Percentiles rank a stretch among this genome's conserved stretches.
Evolutionary conservation across 2,888 invertebrate species (phyloP).

Genomic region (Candidula unifasciata): DNA sequence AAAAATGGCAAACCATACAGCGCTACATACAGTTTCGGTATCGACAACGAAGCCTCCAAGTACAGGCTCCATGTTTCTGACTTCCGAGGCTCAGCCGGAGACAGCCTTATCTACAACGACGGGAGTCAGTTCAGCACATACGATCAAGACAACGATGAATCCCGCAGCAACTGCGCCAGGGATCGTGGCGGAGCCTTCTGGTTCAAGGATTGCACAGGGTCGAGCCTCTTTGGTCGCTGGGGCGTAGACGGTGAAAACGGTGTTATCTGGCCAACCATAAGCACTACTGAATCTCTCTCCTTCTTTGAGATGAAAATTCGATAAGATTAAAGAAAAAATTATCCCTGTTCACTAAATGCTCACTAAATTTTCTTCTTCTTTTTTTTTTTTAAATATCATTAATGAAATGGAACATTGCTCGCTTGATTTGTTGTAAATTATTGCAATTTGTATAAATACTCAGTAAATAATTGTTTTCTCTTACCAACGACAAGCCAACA

Average conservation of each 20-base stretch:
- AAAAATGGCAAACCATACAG: neutral
- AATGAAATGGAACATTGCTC: too few species aligned
- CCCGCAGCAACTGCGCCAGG: neutral
- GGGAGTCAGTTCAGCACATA: neutral
- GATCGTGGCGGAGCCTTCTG: neutral
- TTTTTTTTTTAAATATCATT: too few species aligned
- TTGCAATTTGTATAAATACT: too few species aligned
- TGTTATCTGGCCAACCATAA: neutral
- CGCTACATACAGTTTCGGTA: conserved; percentile 7
- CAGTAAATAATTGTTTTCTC: too few species aligned
- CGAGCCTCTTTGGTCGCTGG: conserved; percentile 1
- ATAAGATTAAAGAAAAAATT: neutral
- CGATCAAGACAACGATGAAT: neutral
- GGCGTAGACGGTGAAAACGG: neutral
- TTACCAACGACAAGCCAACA: too few species aligned
- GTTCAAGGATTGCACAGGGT: neutral
- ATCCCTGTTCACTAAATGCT: too few species aligned
- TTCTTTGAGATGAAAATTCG: conserved; percentile 16
- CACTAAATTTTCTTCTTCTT: too few species aligned
- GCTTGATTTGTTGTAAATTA: too few species aligned
- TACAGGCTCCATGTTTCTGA: neutral
- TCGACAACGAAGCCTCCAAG: neutral
- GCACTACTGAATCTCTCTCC: neutral
- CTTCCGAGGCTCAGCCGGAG: neutral
- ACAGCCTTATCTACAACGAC: conserved; percentile 17